Evolutionary conservation across 2,113 vertebrate species (phyloP), one percentile per base, ranked within the genome.

Genomic region (Sinocyclocheilus anophthalmus): DNA sequence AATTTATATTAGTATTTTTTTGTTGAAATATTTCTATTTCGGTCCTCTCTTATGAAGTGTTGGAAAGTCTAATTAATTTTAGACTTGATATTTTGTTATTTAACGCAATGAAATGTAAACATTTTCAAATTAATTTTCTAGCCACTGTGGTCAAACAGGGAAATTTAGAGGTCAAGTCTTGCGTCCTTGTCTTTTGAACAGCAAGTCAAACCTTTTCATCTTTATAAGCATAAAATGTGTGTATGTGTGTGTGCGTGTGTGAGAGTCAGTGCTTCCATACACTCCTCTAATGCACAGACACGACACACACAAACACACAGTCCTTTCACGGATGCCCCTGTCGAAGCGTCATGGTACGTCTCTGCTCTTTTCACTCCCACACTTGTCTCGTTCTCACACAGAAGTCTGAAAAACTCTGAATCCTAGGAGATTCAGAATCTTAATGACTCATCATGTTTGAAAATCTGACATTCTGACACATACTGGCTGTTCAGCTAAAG

Each of bases 391-490:
- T 39, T 57, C 65, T 76, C 4, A 8, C 26, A 11, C 45, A 81
- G 55, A 45, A 80, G 14, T 82, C 67, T 53, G 57, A 14, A 22
- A 30, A 24, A 76, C 70, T 18, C 72, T 37, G 22, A 72, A 73
- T 65, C 53, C 76, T 77, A 8, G 24, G 76, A 77, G 76, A 59
- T 78, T 78, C 76, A 59, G 30, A 57, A 59, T 59, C 53, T 22
- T 37, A 59, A 78, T 78, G 50, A 78, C 76, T 78, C 76, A 78
- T 78, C 76, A 78, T 78, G 26, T 57, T 78, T 33, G 76, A 78
- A 33, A 37, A 30, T 78, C 50, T 57, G 76, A 78, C 26, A 33
- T 8, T 16, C 76, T 57, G 76, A 77, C 76, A 78, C 76, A 63
- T 45, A 33, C 39, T 14, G 39, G 57, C 72, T 61, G 61, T 65